These are phyloP conservation scores for Hippocampus abdominalis DNA, from an alignment of 2,113 vertebrate genomes.

Conservation along the genomic window DNA sequence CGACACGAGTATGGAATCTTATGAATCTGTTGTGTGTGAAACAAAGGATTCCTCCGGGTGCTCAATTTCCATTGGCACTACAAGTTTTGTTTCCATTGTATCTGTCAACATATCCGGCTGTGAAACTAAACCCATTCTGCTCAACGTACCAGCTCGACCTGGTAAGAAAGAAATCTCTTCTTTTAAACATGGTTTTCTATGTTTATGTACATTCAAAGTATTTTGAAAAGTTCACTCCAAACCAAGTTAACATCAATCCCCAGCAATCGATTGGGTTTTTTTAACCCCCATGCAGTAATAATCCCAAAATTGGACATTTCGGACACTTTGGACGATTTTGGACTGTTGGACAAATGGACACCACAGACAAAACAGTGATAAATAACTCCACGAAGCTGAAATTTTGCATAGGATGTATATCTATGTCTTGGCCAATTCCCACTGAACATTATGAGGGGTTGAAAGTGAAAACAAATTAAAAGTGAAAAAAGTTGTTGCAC, in stretches of 20 bases:
- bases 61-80: slow-evolving; percentile 44
- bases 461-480: too few species aligned
- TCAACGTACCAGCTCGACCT: slow-evolving; percentile 42
- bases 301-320: too few species aligned
- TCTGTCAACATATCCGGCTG: slow-evolving; percentile 57
- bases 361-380: too few species aligned
- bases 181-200: not conserved
- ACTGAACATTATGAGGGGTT: too few species aligned
- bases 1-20: slow-evolving; percentile 9
- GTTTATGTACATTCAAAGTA: not conserved
- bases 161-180: slow-evolving; percentile 31
- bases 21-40: slow-evolving; percentile 49
- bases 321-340: too few species aligned
- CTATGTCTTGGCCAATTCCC: too few species aligned
- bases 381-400: too few species aligned
- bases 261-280: not conserved
- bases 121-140: slow-evolving; percentile 36
- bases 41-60: slow-evolving; percentile 62
- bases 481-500: too few species aligned
- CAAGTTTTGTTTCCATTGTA: slow-evolving; percentile 58
- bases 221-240: not conserved
- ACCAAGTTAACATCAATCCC: not conserved
- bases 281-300: too few species aligned
- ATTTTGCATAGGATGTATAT: too few species aligned
- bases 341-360: too few species aligned